These are phyloP conservation scores for Prorops nasuta DNA, from an alignment of 1,140 invertebrate species.

Conservation along the genomic window DNA sequence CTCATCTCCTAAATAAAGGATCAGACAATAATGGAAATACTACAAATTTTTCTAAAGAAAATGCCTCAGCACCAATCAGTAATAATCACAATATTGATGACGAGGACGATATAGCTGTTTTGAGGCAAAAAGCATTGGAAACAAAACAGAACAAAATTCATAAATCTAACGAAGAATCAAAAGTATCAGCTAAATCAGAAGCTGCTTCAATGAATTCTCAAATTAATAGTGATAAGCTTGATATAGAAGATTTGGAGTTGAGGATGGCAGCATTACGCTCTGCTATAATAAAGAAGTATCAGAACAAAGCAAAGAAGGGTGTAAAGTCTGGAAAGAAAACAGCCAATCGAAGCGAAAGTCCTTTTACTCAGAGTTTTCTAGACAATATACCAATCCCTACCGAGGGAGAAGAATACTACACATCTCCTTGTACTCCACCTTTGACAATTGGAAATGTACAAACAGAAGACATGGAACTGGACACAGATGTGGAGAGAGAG, in stretches of 20 bases:
- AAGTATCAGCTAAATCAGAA: constrained; percentile 2
- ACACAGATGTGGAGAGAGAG: constrained; percentile 47
- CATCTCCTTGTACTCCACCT: background rate
- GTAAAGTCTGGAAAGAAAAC: constrained; percentile 13
- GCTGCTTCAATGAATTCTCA: background rate
- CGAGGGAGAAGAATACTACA: constrained; percentile 19
- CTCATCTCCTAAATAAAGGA: constrained; percentile 38
- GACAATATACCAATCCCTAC: constrained; percentile 28
- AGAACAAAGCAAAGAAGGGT: constrained; percentile 29
- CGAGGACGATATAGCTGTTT: constrained; percentile 38
- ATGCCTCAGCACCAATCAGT: background rate
- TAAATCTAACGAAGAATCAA: constrained; percentile 14
- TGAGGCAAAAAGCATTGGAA: constrained; percentile 44
- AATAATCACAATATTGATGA: constrained; percentile 16
- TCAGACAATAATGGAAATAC: constrained; percentile 5
- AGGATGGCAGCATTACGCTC: constrained; percentile 47
- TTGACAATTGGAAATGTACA: constrained; percentile 16
- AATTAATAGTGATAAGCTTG: constrained; percentile 31
- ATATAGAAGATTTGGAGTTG: constrained; percentile 42
- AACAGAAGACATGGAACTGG: constrained; percentile 52
- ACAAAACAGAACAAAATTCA: constrained; percentile 39
- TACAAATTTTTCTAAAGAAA: constrained; percentile 7
- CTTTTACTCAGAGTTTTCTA: constrained; percentile 41
- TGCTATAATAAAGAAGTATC: constrained; percentile 45
- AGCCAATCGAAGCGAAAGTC: constrained; percentile 29